These are phyloP conservation scores for Columba janthina DNA, from an alignment of 2,113 vertebrate species.

Conservation along the genomic window DNA sequence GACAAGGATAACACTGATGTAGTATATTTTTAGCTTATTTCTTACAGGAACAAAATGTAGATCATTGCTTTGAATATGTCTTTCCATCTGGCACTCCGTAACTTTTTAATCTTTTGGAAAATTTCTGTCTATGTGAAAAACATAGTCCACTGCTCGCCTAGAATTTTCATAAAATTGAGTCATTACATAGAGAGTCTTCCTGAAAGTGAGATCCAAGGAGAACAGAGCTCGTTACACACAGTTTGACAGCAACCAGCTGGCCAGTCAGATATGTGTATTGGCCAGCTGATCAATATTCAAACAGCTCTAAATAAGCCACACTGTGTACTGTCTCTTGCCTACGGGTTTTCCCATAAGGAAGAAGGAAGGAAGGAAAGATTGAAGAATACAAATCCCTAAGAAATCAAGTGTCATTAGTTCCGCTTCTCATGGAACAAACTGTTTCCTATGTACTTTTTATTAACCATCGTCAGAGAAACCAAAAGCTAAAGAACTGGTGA, in stretches of 20 bases:
- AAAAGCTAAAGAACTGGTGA: background rate
- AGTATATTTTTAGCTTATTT: conserved; percentile 5
- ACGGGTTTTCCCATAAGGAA: background rate
- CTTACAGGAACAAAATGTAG: background rate
- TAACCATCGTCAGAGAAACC: background rate
- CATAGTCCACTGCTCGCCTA: background rate
- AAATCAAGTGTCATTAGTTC: background rate
- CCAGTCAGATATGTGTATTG: background rate
- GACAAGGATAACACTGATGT: background rate
- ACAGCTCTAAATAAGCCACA: background rate
- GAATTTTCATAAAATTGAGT: background rate
- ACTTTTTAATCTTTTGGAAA: background rate
- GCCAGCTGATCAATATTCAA: background rate
- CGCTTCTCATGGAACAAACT: fast-evolving
- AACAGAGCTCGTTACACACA: background rate
- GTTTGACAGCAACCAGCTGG: background rate
- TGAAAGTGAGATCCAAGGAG: background rate
- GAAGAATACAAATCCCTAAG: background rate
- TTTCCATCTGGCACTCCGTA: background rate
- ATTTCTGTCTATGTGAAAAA: background rate
- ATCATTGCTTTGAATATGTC: background rate
- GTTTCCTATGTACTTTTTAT: background rate
- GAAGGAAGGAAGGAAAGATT: background rate
- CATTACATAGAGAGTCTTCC: background rate
- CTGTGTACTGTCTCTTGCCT: background rate